Percentiles rank a stretch among this genome's conserved stretches.
Conservation (phyloP, 2,797 vertebrate genomes). For the Neomorphus geoffroyi region DNA sequence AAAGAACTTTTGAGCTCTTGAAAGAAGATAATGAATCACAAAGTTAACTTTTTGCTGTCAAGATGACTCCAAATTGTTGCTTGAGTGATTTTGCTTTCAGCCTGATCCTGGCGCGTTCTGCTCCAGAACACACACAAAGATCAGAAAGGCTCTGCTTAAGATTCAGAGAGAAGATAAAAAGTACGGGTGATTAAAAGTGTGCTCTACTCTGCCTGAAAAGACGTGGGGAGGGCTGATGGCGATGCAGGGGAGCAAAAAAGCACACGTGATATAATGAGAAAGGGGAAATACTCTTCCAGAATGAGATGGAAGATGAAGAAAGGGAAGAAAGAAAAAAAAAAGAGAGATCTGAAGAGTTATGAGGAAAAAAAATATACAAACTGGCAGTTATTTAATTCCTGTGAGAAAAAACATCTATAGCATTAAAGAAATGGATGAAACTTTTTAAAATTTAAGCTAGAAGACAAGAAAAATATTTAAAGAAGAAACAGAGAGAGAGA, state of each 20-base stretch:
- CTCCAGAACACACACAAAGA: slow-evolving; percentile 59
- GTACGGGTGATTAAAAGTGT: neutral
- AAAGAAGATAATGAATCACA: slow-evolving; percentile 16
- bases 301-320: neutral
- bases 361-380: neutral
- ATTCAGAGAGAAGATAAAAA: slow-evolving; percentile 41
- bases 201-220: neutral
- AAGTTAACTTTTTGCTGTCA: slow-evolving; percentile 33
- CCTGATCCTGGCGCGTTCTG: neutral
- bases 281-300: neutral
- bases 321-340: too few species aligned
- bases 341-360: neutral
- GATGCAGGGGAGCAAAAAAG: neutral
- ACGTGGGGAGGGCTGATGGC: neutral
- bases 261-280: neutral
- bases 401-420: neutral
- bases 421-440: neutral
- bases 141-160: slow-evolving; percentile 27
- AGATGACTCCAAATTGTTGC: neutral
- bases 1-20: neutral
- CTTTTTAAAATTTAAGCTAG: neutral
- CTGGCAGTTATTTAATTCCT: neutral
- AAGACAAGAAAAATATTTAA: neutral
- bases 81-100: slow-evolving; percentile 29
- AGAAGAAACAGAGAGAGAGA: neutral